Base-by-base conservation (phyloP, 37 sponge, comb jelly and placozoan genomes). In the Spongia lamella region DNA sequence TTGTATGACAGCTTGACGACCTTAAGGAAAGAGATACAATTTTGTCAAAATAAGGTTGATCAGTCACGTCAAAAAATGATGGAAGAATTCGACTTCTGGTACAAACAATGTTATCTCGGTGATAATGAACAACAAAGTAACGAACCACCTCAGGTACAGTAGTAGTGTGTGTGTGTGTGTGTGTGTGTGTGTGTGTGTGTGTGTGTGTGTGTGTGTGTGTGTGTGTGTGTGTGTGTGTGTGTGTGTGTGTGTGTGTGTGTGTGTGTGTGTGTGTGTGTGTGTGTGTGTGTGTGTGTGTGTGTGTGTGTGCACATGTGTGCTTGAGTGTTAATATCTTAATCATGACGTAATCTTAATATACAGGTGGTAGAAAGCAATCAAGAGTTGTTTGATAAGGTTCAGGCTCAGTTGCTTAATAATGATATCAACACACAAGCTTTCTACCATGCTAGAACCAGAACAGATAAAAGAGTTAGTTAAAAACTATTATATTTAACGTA, bases 1-100 rank as follows among this genome's bases (percentile, higher is more conserved):
- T 53, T 76, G 43, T 72, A 88, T 36, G 77, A 52, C 1, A 58
- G 70, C 6, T 64, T 97, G 50, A 68, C 86, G 51, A 61, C 21
- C 19, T 25, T 86, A 20, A 70, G 86, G 36, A 40, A 77, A 13
- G 92, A 88, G 61, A 49, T 91, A n/a, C 53, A 76, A 21, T 81
- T 83, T 68, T 91, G 94, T 68, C 89, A 88, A 36, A 73, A 85
- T 47, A 84, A 92, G 29, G 86, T 93, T 0, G 85, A 91, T 53
- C 86, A 91, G 66, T 73, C 85, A 38, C 66, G 98, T 33, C 76
- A 84, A 61, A 79, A 64, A 69, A 66, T 97, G 43, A 63, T 94
- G 43, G 50, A 75, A 11, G 98, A 97, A 80, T 97, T 97, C 72
- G 92, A 93, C 7, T 53, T 3, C 15, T 97, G 98, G 98, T 97